Evolutionary conservation across 2,797 vertebrate genomes (phyloP).

Genomic region (Smutsia temminckii): DNA sequence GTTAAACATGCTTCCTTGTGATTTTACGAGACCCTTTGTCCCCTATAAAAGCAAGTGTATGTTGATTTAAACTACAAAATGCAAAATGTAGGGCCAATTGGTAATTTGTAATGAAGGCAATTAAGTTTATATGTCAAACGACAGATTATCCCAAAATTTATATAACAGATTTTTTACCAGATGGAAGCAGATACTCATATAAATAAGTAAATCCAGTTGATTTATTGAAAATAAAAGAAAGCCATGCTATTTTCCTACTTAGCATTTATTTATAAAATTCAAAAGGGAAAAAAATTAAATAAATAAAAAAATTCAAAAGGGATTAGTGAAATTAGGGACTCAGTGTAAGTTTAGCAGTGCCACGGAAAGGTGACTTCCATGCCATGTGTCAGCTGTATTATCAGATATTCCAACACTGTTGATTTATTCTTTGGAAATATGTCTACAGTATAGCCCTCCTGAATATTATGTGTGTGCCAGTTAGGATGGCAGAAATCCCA

Average conservation of each 20-base stretch:
- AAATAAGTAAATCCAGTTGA: not conserved
- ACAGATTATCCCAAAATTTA: not conserved
- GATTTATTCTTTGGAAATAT: too few species aligned
- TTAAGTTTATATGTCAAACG: not conserved
- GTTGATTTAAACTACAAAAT: not conserved
- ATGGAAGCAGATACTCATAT: not conserved
- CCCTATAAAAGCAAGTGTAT: not conserved
- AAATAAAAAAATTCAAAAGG: not conserved
- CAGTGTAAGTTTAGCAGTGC: too few species aligned
- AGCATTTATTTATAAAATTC: not conserved
- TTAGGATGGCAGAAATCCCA: not conserved
- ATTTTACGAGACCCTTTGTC: not conserved
- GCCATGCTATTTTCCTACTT: not conserved
- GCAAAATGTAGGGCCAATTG: not conserved
- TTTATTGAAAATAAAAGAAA: not conserved
- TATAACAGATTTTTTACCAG: not conserved
- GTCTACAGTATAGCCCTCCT: not conserved
- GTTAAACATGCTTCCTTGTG: not conserved
- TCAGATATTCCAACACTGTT: not conserved
- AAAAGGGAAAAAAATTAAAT: not conserved
- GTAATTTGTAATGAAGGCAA: not conserved
- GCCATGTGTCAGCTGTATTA: rapidly evolving
- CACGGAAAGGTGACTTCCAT: not conserved
- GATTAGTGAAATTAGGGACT: not conserved
- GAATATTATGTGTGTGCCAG: rapidly evolving